These are phyloP conservation scores for Dioctria rufipes DNA, from an alignment of 2,888 invertebrate genomes.

Conservation along the genomic window DNA sequence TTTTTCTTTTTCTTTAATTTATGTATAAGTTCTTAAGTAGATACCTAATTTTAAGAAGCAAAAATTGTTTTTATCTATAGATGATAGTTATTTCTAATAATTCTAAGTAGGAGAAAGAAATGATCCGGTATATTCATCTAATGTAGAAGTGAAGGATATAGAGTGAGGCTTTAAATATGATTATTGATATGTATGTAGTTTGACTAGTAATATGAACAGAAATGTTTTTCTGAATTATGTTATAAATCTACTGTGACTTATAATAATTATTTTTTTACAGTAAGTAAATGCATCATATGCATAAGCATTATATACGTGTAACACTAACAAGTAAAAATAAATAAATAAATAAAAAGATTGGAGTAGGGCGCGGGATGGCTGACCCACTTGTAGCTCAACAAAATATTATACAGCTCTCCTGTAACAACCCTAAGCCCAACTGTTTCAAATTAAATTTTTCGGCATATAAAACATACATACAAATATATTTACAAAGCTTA, in stretches of 20 bases:
- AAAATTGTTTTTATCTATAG: constrained; percentile 37
- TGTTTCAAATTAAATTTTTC: not conserved
- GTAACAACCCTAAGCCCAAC: constrained; percentile 15
- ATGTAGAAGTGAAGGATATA: constrained; percentile 27
- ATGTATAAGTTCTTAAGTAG: constrained; percentile 17
- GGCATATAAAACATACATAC: not conserved
- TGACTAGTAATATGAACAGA: too few relatives aligned
- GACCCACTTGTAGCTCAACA: constrained; percentile 51
- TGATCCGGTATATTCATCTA: not conserved
- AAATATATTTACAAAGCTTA: constrained; percentile 35
- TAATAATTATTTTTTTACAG: too few relatives aligned
- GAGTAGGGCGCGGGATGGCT: constrained; percentile 61
- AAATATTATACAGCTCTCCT: constrained; percentile 28
- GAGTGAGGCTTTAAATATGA: constrained; percentile 6
- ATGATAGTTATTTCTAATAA: not conserved
- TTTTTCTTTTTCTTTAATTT: too few relatives aligned
- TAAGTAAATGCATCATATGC: too few relatives aligned
- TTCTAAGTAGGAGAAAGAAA: too few relatives aligned
- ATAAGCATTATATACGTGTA: too few relatives aligned
- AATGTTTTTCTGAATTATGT: too few relatives aligned
- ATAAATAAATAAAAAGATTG: constrained; percentile 20
- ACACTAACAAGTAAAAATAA: too few relatives aligned
- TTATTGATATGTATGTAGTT: too few relatives aligned
- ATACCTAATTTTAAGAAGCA: constrained; percentile 18
- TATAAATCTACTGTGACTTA: too few relatives aligned